Percentiles rank a stretch among this genome's conserved stretches.
phyloP scores from a whole-genome alignment of 2,113 vertebrate genomes.

The Ursus arctos region DNA sequence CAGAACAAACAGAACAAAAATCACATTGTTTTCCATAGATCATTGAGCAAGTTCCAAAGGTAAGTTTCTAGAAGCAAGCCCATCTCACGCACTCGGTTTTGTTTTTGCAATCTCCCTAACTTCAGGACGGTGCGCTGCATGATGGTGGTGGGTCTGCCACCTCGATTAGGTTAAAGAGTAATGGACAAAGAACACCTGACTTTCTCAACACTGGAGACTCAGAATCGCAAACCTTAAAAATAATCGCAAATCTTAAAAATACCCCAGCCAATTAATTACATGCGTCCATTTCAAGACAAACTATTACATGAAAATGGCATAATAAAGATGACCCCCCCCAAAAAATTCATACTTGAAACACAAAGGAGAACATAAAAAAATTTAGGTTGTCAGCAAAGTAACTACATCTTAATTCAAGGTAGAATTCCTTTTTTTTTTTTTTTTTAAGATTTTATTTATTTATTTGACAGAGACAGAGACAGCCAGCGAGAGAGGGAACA shows the following conservation, averaged over 20 bases:
- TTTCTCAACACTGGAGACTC: not conserved
- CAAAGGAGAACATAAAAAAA: not conserved
- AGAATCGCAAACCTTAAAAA: not conserved
- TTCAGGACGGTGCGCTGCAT: not conserved
- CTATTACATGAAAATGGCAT: not conserved
- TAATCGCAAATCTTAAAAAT: not conserved
- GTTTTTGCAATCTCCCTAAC: not conserved
- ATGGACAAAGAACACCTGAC: not conserved
- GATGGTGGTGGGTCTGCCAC: rapidly evolving
- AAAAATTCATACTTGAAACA: not conserved
- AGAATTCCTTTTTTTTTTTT: not conserved
- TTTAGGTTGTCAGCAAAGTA: not conserved
- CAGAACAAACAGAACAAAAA: not conserved
- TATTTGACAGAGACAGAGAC: too few relatives aligned
- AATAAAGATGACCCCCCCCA: not conserved
- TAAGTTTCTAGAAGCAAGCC: not conserved
- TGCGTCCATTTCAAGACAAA: not conserved
- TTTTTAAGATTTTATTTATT: too few relatives aligned
- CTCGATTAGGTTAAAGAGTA: not conserved
- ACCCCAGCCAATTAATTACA: not conserved
- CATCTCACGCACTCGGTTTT: not conserved
- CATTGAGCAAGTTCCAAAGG: too few relatives aligned
- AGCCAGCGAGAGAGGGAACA: too few relatives aligned
- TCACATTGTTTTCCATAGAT: not conserved
- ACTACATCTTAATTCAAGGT: not conserved